Percentiles rank a stretch among this genome's conserved stretches.
Evolutionary conservation across 2,797 vertebrate genomes (phyloP).

Genomic region (Amblyraja radiata): DNA sequence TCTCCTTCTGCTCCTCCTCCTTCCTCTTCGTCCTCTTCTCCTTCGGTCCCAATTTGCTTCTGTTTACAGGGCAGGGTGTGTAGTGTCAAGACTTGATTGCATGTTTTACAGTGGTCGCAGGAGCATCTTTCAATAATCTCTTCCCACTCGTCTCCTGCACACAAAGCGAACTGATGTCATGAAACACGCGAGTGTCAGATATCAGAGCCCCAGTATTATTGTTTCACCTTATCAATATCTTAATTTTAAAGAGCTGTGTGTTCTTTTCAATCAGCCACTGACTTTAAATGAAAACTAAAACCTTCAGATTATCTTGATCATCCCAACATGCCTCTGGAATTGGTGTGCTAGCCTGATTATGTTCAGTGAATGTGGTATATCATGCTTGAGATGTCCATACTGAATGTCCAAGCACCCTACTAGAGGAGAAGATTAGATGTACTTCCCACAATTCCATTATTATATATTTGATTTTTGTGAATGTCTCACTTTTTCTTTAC

Average conservation of each 20-base stretch:
- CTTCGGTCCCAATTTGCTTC: not conserved
- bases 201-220: not conserved
- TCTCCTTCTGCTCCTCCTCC: not conserved
- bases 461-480: not conserved
- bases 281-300: not conserved
- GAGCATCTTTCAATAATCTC: conserved; percentile 27
- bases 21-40: not conserved
- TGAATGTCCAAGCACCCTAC: not conserved
- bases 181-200: conserved; percentile 15
- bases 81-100: not conserved
- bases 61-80: not conserved
- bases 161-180: conserved; percentile 31
- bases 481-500: not conserved
- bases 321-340: not conserved
- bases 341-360: not conserved
- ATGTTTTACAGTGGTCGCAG: conserved; percentile 28
- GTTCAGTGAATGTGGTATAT: not conserved
- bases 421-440: not conserved
- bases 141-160: conserved; percentile 34
- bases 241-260: not conserved
- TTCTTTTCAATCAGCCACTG: not conserved
- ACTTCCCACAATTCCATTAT: not conserved
- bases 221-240: not conserved
- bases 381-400: not conserved
- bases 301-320: not conserved